Base-by-base conservation (phyloP, 2,797 vertebrate genomes). In the Aphelocoma californica region DNA sequence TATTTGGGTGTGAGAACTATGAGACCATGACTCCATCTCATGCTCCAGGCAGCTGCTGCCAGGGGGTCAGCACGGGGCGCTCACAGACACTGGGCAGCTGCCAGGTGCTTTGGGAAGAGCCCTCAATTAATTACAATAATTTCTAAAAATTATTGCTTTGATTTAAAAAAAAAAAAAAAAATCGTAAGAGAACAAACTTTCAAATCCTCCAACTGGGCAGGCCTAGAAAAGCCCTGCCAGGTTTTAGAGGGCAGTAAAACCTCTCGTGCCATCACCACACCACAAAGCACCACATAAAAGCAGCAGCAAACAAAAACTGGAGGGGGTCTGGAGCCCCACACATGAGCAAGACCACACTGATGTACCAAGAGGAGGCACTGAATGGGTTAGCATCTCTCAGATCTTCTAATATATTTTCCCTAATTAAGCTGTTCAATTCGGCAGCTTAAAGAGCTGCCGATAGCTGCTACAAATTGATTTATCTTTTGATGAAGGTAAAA, bases 401-500 rank as follows among this genome's bases (percentile, higher is more conserved):
- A 93, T 90, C 83, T 88, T 81, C 93, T 96, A 96, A 95, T 97
- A 95, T 90, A 92, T 81, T 97, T 97, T 88, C 95, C 53, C 94
- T 94, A 97, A 96, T 97, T 97, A 97, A 96, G 92, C 86, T 72
- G 78, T 92, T 94, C 94, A 93, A 87, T 88, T 91, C 50, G 0
- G 82, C 83, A 90, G 84, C 74, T 96, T 97, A 97, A 86, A 48
- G 77, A 96, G 71, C 92, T 97, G 94, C 93, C 93, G 71, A 97
- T 78, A 91, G 92, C 65, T 86, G 84, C 96, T 95, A 88, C 81
- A 96, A 97, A 96, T 69, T 97, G 91, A 96, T 96, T 95, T 93
- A 95, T 88, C 92, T 67, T 81, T 95, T 96, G 96, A 96, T 85
- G 73, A 97, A 96, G 87, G 90, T 89, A 97, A 97, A 94, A 92